These are phyloP conservation scores for Struthidea cinerea DNA, from an alignment of 2,113 vertebrate genomes.

Conservation along the genomic window DNA sequence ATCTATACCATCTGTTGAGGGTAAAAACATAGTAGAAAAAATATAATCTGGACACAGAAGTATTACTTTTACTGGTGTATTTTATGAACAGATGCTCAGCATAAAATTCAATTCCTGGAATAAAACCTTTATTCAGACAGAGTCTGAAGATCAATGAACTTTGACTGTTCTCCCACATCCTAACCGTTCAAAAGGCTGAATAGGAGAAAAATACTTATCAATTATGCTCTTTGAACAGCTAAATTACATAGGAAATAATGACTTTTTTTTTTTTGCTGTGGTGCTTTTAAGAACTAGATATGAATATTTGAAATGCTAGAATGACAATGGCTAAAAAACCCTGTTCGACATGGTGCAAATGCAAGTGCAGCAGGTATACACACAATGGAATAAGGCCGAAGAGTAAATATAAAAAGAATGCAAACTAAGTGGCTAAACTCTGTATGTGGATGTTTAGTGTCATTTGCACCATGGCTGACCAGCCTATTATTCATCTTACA, in stretches of 20 bases:
- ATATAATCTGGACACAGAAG: not conserved
- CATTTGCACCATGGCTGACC: not conserved
- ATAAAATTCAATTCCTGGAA: not conserved
- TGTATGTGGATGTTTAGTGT: not conserved
- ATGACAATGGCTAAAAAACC: not conserved
- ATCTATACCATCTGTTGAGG: not conserved
- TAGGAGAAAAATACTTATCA: not conserved
- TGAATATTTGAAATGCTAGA: not conserved
- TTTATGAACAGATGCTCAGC: conserved; percentile 21
- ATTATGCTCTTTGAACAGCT: not conserved
- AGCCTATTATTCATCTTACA: not conserved
- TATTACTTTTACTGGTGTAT: not conserved
- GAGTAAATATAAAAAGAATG: not conserved
- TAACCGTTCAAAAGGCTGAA: not conserved
- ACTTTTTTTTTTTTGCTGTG: accelerated
- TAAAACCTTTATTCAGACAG: not conserved
- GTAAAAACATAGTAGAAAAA: not conserved
- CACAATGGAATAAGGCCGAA: not conserved
- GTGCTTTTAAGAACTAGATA: not conserved
- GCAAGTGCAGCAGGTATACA: not conserved
- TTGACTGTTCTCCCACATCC: not conserved
- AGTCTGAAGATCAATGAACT: not conserved
- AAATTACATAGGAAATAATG: not conserved
- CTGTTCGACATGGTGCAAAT: accelerated
- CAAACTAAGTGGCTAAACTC: not conserved